A percentile compares a stretch with the other conserved stretches of the same genome.
phyloP scores from a whole-genome alignment of 1,140 invertebrate species.

The Hyphantria cunea region DNA sequence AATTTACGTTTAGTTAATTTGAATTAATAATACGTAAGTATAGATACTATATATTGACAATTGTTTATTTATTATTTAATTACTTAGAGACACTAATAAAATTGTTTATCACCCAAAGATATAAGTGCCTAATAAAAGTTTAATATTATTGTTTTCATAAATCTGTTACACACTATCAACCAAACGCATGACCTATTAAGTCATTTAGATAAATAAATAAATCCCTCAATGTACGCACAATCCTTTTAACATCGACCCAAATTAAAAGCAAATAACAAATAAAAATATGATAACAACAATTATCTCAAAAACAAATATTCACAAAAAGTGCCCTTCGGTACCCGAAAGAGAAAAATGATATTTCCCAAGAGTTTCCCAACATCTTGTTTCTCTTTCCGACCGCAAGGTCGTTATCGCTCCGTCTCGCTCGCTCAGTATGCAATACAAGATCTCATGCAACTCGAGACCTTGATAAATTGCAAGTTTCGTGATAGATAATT shows the following conservation, averaged over 20 bases:
- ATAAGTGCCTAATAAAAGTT: no score
- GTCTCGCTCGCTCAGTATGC: slow-evolving; percentile 73
- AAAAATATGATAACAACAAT: slow-evolving; percentile 48
- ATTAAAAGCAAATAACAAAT: slow-evolving; percentile 54
- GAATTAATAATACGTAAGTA: no score
- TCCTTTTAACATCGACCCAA: slow-evolving; percentile 54
- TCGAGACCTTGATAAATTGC: slow-evolving; percentile 76
- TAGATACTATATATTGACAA: no score
- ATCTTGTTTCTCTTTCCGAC: slow-evolving; percentile 58
- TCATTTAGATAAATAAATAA: slow-evolving; percentile 17
- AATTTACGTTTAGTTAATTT: no score
- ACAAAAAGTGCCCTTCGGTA: slow-evolving; percentile 74
- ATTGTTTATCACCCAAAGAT: no score
- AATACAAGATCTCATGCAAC: slow-evolving; percentile 77
- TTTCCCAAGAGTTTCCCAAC: slow-evolving; percentile 79
- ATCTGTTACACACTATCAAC: slow-evolving; percentile 5
- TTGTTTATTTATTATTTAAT: no score
- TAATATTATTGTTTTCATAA: neutral
- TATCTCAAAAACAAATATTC: slow-evolving; percentile 63
- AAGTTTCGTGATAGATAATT: slow-evolving; percentile 80
- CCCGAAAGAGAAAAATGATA: slow-evolving; percentile 76
- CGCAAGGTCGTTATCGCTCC: slow-evolving; percentile 60
- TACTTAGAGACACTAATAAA: no score
- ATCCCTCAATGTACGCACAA: slow-evolving; percentile 22
- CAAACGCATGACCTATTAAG: slow-evolving; percentile 12